Evolutionary conservation across 2,888 invertebrate genomes (phyloP).

Genomic region (Oligia latruncula): DNA sequence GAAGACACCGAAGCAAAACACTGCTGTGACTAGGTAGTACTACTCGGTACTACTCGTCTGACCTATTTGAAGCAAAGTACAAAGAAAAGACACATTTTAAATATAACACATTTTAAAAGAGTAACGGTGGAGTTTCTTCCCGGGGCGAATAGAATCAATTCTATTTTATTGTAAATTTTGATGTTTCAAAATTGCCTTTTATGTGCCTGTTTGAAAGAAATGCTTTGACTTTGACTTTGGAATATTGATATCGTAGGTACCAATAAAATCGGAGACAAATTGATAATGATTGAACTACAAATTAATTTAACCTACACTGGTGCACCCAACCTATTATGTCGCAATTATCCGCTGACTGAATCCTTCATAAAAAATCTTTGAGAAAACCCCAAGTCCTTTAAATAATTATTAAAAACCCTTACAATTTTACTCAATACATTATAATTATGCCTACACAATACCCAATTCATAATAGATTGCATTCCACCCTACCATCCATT

Average conservation of each 20-base stretch:
- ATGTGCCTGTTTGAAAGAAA: too few species aligned
- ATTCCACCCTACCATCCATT: slow-evolving; percentile 23
- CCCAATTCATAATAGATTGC: slow-evolving; percentile 47
- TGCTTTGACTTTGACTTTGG: too few species aligned
- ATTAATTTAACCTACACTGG: neutral
- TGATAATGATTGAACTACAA: neutral
- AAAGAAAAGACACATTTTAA: too few species aligned
- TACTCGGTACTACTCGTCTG: neutral
- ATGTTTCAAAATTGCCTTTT: too few species aligned
- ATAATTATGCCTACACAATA: slow-evolving; percentile 41
- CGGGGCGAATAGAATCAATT: too few species aligned
- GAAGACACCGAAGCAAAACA: neutral
- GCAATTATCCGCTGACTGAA: neutral
- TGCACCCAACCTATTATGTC: neutral
- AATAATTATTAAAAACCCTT: slow-evolving; percentile 14
- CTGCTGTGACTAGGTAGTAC: neutral
- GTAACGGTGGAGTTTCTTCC: too few species aligned
- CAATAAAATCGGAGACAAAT: neutral
- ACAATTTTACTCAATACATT: slow-evolving; percentile 29
- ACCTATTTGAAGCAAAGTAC: neutral
- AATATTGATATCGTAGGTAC: neutral
- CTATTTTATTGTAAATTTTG: too few species aligned
- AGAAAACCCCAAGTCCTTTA: neutral
- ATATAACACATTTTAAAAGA: neutral
- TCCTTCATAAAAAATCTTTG: neutral